Evolutionary conservation across 2,888 invertebrate species (phyloP), one percentile per base, ranked within the genome.

Genomic region (Colostygia pectinataria): DNA sequence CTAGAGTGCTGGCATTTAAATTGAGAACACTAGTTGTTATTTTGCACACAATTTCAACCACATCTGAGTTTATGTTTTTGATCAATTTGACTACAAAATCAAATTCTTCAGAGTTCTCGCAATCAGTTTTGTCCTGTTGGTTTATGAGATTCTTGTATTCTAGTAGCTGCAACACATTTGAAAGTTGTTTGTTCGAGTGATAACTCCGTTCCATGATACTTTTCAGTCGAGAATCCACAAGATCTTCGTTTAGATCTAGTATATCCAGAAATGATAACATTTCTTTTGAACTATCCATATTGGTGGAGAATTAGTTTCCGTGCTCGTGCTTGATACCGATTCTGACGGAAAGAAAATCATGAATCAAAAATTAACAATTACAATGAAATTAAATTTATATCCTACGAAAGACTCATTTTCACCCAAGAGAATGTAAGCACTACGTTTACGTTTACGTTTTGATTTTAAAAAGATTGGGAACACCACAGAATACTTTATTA

Each of bases 81-180:
- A 87, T 56, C 27, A 90, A 61, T 55, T 78, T 81, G 1, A 65
- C 75, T 12, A 78, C 57, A 51, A 89, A 89, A 12, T 76, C 62
- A 40, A 68, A 80, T 59, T 88, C 87, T 14, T 63, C 59, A 1
- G 74, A 68, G 54, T 89, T 90, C 0, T 79, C 80, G 55, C 89
- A 90, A 47, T 87, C 85, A 1, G 70, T 66, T 9, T 72, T 63
- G 56, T 91, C 90, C 56, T 81, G 75, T 1, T 63, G 42, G 57
- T 87, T 88, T 36, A 90, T 77, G 14, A 88, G 59, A 29, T 74
- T 66, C 71, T 91, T 91, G 56, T 91, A 91, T 31, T 80, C 71
- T n/a, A 91, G 52, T 39, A 90, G 66, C 49, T 76, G 69, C 13
- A 82, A 60, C 0, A 75, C 74, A 58, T 71, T 79, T 13, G 50